Base-by-base conservation (phyloP, 2,888 invertebrate species). In the Epinotia brunnichana region DNA sequence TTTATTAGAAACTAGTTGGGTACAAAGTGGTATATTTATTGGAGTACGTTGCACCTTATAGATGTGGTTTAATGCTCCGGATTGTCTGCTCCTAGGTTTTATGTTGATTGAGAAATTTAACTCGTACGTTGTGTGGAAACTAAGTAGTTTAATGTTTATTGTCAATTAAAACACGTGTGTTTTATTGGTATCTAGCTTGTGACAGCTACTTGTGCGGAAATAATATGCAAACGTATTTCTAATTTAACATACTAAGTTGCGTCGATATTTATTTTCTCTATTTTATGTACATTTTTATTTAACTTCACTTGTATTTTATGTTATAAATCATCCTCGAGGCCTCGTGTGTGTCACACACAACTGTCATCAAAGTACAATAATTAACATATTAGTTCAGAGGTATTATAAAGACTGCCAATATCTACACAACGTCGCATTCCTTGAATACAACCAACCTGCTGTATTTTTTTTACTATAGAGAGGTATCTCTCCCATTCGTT, bases 1-100 rank as follows among this genome's bases (percentile, higher is more conserved):
- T 72, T 62, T 72, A 56, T 72, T 72, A 24, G 35, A 60, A 72
- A 67, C 61, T 56, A 72, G 67, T 67, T 72, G 54, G n/a, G 54
- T 56, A 56, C 56, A 68, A 61, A 44, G 60, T 66, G 39, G 54
- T 21, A 29, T 44, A 15, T 67, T 67, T 67, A 61, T 44, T 67
- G 44, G 41, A 19, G 15, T n/a, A 35, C n/a, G 17, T 44, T 41
- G 53, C 59, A 19, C n/a, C 0, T 17, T n/a, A n/a, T n/a, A n/a
- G 62, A 60, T n/a, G 54, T 44, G 44, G 9, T 44, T 48, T 44
- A 54, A 9, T 29, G 29, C n/a, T 35, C 62, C 48, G 19, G 53
- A 64, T 56, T 39, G 41, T 66, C 54, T 24, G n/a, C 41, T 41
- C 15, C 10, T 5, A 2, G 2, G 15, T 56, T 66, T 66, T 66